Conservation (phyloP, 2,797 vertebrate genomes). For the Poliocrania exsul region DNA sequence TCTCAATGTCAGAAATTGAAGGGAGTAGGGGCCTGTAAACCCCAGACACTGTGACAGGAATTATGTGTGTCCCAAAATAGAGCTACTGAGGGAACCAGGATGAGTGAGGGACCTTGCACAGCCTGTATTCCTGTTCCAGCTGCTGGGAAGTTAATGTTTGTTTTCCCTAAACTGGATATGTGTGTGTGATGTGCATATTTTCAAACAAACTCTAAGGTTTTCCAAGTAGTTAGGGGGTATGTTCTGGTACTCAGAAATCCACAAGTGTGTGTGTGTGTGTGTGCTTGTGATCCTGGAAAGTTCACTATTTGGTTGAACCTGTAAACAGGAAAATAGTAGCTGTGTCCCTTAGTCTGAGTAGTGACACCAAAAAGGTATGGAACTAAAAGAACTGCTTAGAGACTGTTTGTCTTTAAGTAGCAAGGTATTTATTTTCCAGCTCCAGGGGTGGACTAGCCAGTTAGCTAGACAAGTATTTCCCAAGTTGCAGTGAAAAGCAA, state of each 20-base stretch:
- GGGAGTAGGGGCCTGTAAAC: rapidly evolving
- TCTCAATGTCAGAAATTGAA: neutral
- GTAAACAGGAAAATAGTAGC: neutral
- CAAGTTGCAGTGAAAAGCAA: too few relatives aligned
- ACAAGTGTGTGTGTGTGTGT: rapidly evolving
- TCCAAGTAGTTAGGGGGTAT: neutral
- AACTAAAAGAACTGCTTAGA: too few relatives aligned
- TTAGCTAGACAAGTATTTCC: too few relatives aligned
- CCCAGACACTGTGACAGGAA: neutral
- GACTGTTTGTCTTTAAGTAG: too few relatives aligned
- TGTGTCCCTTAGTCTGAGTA: neutral
- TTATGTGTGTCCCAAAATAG: rapidly evolving
- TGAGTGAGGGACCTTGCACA: neutral
- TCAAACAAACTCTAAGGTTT: neutral
- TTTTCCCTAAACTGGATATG: neutral
- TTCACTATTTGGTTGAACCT: neutral
- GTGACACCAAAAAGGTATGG: too few relatives aligned
- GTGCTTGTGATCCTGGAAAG: neutral
- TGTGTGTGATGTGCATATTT: neutral
- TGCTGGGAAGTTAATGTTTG: neutral
- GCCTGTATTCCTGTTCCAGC: rapidly evolving
- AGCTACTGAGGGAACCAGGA: neutral
- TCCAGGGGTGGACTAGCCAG: too few relatives aligned
- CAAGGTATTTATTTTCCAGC: too few relatives aligned
- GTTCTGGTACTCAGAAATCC: neutral